These are phyloP conservation scores for Mellilla xanthometata DNA, from an alignment of 2,888 invertebrate species.

Conservation along the genomic window DNA sequence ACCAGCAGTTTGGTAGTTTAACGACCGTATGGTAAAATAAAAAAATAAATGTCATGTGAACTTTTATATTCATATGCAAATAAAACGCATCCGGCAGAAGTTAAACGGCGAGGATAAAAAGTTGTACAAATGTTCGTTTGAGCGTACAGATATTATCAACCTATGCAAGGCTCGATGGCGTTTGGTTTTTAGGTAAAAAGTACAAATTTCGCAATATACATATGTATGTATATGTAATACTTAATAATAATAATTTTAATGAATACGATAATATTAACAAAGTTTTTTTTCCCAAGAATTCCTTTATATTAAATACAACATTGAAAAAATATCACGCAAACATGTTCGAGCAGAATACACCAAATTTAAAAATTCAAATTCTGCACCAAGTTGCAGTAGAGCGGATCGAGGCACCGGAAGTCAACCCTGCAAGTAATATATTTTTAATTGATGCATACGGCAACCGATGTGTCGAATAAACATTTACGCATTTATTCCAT, in stretches of 20 bases:
- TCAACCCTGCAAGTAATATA: constrained; percentile 67
- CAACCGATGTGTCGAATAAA: constrained; percentile 70
- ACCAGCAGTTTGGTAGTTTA: constrained; percentile 44
- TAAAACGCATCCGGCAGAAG: constrained; percentile 57
- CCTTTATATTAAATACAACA: too few relatives aligned
- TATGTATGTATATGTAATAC: too few relatives aligned
- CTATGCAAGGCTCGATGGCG: constrained; percentile 34
- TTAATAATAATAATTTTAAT: too few relatives aligned
- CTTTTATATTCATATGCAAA: constrained; percentile 72
- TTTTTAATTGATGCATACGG: constrained; percentile 78
- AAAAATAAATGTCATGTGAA: constrained; percentile 54
- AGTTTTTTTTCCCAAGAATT: too few relatives aligned
- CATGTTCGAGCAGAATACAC: not conserved
- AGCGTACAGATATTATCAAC: constrained; percentile 52
- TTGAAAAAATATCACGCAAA: not conserved
- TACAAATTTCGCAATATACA: too few relatives aligned
- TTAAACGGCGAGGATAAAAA: constrained; percentile 64
- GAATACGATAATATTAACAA: too few relatives aligned
- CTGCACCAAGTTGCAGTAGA: constrained; percentile 29
- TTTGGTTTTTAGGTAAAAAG: too few relatives aligned
- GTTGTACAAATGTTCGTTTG: constrained; percentile 66
- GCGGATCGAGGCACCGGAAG: constrained; percentile 54
- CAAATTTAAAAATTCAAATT: constrained; percentile 20
- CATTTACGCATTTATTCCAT: constrained; percentile 67
- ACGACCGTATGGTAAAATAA: constrained; percentile 51